Evolutionary conservation across 2,888 invertebrate species (phyloP), one percentile per base, ranked within the genome.

Genomic region (Ophonus ardosiacus): DNA sequence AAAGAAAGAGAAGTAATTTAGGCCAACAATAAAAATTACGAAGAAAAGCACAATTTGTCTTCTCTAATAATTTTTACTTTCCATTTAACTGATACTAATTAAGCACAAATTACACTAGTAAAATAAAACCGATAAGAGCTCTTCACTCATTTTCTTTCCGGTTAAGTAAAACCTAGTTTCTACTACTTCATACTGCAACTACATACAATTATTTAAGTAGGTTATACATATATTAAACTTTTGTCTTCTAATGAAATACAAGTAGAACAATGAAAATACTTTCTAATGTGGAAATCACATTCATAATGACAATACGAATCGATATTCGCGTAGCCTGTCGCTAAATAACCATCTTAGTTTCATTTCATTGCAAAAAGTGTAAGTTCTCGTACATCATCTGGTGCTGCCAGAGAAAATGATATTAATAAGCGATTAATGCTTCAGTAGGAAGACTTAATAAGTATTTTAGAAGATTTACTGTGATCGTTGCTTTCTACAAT

Each of bases 141-240:
- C 18, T 74, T 74, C 43, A 74, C 7, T 38, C 38, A 68, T 43
- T 71, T 71, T 71, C 40, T 74, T 74, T 43, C 71, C 71, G 43
- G 71, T 74, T 6, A 40, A 6, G 43, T 43, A 18, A 74, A 74
- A 43, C 40, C 71, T 74, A 43, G 43, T 43, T 38, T 68, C 13
- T 15, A 38, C 10, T 13, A 51, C 68, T 68, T 24, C 71, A 10
- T 71, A 74, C 71, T 74, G 31, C 68, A 15, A 31, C 65, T 15
- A 65, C 68, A 38, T 68, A 43, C 71, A 74, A 68, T 68, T 68
- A 68, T 68, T 38, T 31, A 68, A 74, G 71, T 74, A 74, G 71
- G 71, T 74, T 74, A 74, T 74, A 74, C 71, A 74, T 43, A 74
- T 74, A 74, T 74, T 74, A 74, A 74, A 74, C 71, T 74, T 74